Evolutionary conservation across 2,888 invertebrate genomes (phyloP).

Genomic region (Callyntrura sp.): DNA sequence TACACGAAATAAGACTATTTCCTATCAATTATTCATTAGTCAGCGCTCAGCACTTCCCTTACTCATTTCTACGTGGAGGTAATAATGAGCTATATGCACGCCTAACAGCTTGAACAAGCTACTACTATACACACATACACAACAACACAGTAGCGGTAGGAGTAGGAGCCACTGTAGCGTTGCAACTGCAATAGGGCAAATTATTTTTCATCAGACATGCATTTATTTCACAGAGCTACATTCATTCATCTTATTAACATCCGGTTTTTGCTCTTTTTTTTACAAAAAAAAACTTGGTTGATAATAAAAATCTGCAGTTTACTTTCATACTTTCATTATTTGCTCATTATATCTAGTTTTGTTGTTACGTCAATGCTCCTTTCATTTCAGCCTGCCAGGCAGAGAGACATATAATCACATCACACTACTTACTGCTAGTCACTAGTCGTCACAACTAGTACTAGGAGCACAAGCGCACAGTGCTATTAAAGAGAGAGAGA

Average conservation of each 20-base stretch:
- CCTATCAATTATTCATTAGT: not conserved
- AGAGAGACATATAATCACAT: not conserved
- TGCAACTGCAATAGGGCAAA: not conserved
- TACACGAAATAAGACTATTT: not conserved
- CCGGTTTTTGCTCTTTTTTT: not conserved
- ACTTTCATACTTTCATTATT: not conserved
- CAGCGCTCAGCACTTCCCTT: too few relatives aligned
- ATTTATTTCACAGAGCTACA: not conserved
- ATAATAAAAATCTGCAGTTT: too few relatives aligned
- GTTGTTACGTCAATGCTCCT: not conserved
- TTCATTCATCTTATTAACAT: conserved; percentile 3
- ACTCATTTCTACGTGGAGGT: too few relatives aligned
- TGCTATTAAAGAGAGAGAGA: too few relatives aligned
- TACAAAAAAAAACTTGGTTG: not conserved
- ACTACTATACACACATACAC: too few relatives aligned
- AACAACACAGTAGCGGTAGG: not conserved
- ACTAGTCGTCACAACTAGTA: too few relatives aligned
- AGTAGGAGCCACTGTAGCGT: not conserved
- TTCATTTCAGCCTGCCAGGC: not conserved
- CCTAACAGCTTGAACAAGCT: too few relatives aligned
- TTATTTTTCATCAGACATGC: not conserved
- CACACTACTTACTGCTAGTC: not conserved
- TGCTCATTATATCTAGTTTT: not conserved
- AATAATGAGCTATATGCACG: too few relatives aligned
- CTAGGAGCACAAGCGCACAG: too few relatives aligned